These are phyloP conservation scores for Diachasma alloeum DNA, from an alignment of 1,140 invertebrate species.

Conservation along the genomic window DNA sequence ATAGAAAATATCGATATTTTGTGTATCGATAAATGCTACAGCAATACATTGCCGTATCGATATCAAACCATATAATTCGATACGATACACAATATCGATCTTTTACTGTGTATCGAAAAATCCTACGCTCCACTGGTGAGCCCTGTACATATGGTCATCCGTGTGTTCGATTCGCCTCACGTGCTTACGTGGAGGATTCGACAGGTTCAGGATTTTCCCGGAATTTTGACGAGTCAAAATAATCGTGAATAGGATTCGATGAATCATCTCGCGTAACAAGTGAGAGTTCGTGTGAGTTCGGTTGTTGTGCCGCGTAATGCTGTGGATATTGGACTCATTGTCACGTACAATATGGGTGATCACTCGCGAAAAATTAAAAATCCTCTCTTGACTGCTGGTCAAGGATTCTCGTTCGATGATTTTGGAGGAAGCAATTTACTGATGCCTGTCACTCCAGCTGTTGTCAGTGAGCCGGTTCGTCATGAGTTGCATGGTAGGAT, in stretches of 20 bases:
- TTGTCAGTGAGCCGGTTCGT: slow-evolving; percentile 36
- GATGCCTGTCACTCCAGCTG: slow-evolving; percentile 59
- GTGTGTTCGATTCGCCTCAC: not conserved
- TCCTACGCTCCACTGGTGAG: no score
- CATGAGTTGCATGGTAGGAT: slow-evolving; percentile 58
- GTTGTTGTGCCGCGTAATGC: not conserved
- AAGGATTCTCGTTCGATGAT: slow-evolving; percentile 56
- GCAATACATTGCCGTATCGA: no score
- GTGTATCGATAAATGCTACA: no score
- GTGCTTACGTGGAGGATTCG: slow-evolving; percentile 37
- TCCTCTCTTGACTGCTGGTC: slow-evolving; percentile 59
- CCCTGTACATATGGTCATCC: not conserved
- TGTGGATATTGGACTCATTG: slow-evolving; percentile 3
- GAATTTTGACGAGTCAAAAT: not conserved
- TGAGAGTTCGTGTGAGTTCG: not conserved
- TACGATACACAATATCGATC: no score
- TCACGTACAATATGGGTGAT: slow-evolving; percentile 47
- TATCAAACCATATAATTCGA: no score
- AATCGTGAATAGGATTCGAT: not conserved
- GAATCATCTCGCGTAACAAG: not conserved
- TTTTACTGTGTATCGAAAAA: no score
- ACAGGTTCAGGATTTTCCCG: not conserved
- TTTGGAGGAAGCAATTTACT: slow-evolving; percentile 50
- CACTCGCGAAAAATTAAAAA: slow-evolving; percentile 55
- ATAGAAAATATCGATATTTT: no score